These are phyloP conservation scores for Otus scops DNA, from an alignment of 2,797 vertebrate genomes.

Conservation along the genomic window DNA sequence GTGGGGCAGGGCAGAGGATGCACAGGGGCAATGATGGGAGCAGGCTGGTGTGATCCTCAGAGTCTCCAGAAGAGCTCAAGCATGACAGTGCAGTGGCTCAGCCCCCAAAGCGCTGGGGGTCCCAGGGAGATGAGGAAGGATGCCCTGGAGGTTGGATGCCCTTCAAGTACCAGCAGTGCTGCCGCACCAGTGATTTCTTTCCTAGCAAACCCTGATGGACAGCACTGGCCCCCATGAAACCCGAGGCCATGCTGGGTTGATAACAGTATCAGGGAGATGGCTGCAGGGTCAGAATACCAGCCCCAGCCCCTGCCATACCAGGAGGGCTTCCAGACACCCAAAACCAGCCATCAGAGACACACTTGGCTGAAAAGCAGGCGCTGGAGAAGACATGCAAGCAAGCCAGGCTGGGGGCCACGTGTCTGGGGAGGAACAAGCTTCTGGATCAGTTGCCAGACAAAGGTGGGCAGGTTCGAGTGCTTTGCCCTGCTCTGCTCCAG, in stretches of 20 bases:
- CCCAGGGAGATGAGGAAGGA: background rate
- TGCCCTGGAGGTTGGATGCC: background rate
- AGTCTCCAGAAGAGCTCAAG: background rate
- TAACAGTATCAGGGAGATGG: background rate
- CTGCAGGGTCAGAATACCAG: background rate
- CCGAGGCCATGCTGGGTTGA: background rate
- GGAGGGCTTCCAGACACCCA: constrained; percentile 4
- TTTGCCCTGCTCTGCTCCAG: background rate
- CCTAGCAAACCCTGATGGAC: background rate
- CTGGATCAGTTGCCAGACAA: constrained; percentile 41
- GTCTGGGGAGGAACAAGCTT: background rate
- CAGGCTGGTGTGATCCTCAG: background rate
- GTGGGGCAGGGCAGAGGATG: background rate
- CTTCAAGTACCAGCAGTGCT: background rate
- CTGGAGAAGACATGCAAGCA: background rate
- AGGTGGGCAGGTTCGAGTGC: constrained; percentile 7
- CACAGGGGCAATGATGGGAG: background rate
- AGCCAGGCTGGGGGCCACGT: accelerated
- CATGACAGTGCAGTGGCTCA: background rate
- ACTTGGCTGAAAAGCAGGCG: background rate
- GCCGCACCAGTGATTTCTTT: background rate
- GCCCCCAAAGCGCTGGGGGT: background rate
- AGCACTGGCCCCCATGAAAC: background rate
- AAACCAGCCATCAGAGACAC: background rate
- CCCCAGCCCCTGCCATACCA: background rate